Percentiles rank a stretch among this genome's conserved stretches.
Conservation (phyloP, 2,797 vertebrate genomes). For the Petrocephalus sullivani region DNA sequence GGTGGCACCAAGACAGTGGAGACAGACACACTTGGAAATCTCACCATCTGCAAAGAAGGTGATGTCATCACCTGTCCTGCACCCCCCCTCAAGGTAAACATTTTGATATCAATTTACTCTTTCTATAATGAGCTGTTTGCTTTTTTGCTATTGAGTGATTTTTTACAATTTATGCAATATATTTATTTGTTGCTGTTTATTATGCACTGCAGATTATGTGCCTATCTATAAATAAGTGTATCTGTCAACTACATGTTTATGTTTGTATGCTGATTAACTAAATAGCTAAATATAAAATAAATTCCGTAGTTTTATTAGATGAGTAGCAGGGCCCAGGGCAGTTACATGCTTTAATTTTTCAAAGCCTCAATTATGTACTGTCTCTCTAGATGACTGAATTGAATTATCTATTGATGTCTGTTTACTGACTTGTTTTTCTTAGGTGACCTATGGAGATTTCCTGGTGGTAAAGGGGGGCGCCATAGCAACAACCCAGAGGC, state of each 20-base stretch:
- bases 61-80: not conserved
- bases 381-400: not conserved
- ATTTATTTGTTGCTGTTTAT: not conserved
- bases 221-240: not conserved
- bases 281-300: not conserved
- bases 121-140: not conserved
- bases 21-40: not conserved
- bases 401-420: not conserved
- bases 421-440: slow-evolving; percentile 19
- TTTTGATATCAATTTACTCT: not conserved
- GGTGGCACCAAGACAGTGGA: not conserved
- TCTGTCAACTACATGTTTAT: not conserved
- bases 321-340: not conserved
- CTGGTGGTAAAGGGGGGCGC: slow-evolving; percentile 42
- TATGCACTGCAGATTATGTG: not conserved
- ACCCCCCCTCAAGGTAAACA: not conserved
- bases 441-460: slow-evolving; percentile 39
- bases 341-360: not conserved
- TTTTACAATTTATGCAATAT: not conserved
- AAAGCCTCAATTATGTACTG: not conserved
- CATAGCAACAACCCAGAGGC: slow-evolving; percentile 27
- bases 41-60: not conserved
- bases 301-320: not conserved
- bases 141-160: not conserved
- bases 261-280: not conserved